phyloP scores from a whole-genome alignment of 2,797 vertebrate species.

The Xiphophorus birchmanni region DNA sequence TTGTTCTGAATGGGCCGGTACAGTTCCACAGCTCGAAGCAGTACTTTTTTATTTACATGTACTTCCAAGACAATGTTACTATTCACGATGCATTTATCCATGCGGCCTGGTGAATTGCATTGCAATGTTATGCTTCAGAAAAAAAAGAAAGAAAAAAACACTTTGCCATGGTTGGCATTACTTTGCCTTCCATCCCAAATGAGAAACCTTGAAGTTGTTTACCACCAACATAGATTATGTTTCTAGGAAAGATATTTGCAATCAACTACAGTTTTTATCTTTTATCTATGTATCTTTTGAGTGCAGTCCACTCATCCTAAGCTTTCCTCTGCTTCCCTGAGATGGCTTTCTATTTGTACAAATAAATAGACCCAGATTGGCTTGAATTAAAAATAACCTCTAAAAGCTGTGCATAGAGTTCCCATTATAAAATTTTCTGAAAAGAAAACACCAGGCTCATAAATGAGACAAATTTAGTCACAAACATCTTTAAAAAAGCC shows the following conservation, averaged over 20 bases:
- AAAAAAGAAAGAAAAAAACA: neutral
- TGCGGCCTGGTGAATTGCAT: neutral
- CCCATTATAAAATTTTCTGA: conserved; percentile 1
- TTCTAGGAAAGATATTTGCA: neutral
- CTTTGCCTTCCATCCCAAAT: neutral
- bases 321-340: neutral
- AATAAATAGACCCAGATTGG: neutral
- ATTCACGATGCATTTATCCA: neutral
- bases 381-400: neutral
- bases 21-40: neutral
- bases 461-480: neutral
- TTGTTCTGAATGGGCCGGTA: no score
- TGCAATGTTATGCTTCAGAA: neutral
- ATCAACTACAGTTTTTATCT: neutral
- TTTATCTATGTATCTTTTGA: neutral
- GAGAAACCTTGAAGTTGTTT: neutral
- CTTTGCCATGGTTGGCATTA: neutral
- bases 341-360: neutral
- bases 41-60: neutral
- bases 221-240: neutral
- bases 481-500: neutral
- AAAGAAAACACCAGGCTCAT: neutral
- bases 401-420: neutral
- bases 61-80: neutral
- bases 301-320: neutral